Evolutionary conservation across 2,888 invertebrate species (phyloP).

Genomic region (Eupithecia pulchellata): DNA sequence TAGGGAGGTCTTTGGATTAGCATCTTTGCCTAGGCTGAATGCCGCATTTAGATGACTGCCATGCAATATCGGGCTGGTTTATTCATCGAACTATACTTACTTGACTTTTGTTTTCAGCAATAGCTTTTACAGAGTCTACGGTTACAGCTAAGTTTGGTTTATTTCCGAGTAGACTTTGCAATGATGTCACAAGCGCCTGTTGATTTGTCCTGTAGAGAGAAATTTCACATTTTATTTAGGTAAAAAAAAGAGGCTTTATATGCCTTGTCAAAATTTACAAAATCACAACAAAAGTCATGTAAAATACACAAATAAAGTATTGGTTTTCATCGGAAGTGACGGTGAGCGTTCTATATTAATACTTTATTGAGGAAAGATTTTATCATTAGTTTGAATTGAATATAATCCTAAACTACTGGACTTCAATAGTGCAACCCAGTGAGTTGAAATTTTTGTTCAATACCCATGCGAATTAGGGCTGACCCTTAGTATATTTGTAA

Average conservation of each 20-base stretch:
- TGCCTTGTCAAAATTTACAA: too few species aligned
- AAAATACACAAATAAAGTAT: too few species aligned
- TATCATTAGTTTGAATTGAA: too few species aligned
- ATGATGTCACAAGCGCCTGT: slow-evolving; percentile 87
- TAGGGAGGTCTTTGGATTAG: background rate
- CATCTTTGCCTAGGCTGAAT: background rate
- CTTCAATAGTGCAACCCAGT: too few species aligned
- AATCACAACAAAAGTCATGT: too few species aligned
- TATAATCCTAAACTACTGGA: too few species aligned
- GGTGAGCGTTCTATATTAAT: too few species aligned
- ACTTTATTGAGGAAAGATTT: too few species aligned
- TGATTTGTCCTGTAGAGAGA: slow-evolving; percentile 86
- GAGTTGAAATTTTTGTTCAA: too few species aligned
- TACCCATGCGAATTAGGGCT: too few species aligned
- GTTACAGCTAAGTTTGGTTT: slow-evolving; percentile 93
- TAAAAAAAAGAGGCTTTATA: too few species aligned
- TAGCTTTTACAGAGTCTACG: slow-evolving; percentile 91
- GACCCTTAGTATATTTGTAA: background rate
- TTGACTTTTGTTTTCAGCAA: slow-evolving; percentile 92
- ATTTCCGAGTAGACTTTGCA: slow-evolving; percentile 91
- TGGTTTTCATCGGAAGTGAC: too few species aligned
- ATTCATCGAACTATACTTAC: slow-evolving; percentile 62
- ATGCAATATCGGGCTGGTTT: background rate
- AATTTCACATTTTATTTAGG: background rate
- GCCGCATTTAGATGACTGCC: background rate